These are phyloP conservation scores for Aix galericulata DNA, from an alignment of 2,113 vertebrate species.

Conservation along the genomic window DNA sequence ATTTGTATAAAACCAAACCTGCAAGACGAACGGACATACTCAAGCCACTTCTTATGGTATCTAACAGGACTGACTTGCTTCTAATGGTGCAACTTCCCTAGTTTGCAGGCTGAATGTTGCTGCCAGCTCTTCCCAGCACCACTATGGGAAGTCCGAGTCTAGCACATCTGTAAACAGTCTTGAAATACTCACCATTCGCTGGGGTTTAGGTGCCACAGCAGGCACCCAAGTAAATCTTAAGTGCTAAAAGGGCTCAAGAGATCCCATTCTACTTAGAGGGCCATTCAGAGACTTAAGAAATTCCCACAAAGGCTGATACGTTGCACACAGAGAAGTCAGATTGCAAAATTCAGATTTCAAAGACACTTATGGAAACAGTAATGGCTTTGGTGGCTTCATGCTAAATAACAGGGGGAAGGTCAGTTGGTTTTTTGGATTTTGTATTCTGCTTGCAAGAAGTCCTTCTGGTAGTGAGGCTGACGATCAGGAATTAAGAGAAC, in stretches of 20 bases:
- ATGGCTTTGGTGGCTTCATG: not conserved
- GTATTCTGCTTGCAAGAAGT: not conserved
- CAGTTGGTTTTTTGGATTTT: not conserved
- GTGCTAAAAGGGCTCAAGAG: not conserved
- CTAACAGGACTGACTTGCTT: not conserved
- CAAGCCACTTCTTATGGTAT: not conserved
- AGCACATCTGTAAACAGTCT: not conserved
- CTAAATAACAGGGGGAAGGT: not conserved
- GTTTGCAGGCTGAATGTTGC: not conserved
- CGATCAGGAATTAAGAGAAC: not conserved
- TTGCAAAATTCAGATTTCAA: not conserved
- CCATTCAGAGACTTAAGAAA: not conserved
- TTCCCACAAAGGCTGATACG: not conserved
- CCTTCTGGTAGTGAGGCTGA: not conserved
- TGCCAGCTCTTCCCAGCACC: not conserved
- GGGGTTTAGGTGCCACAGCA: not conserved
- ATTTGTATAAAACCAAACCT: conserved; percentile 2
- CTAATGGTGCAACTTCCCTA: not conserved
- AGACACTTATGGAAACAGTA: not conserved
- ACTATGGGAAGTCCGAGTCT: not conserved
- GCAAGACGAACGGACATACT: not conserved
- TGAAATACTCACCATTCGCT: not conserved
- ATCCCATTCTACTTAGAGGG: not conserved
- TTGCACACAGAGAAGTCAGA: not conserved
- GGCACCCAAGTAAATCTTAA: not conserved